phyloP scores from a whole-genome alignment of 2,888 invertebrate species.

The Aphodius granarius region DNA sequence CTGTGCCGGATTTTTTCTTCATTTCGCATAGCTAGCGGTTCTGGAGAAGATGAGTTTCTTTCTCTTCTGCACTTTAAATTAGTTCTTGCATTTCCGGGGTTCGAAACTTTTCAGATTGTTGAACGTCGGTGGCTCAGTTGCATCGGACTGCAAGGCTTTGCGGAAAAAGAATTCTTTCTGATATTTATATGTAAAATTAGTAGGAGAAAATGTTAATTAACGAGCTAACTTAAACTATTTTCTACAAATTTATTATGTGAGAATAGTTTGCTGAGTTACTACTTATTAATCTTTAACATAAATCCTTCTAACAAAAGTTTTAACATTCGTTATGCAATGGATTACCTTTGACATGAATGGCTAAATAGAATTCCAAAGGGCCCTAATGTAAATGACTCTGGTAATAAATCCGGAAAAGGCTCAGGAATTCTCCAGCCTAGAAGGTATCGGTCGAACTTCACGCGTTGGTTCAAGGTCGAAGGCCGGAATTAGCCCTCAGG shows the following conservation, averaged over 20 bases:
- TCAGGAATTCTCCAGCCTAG: background rate
- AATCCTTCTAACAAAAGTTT: background rate
- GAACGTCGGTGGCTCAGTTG: background rate
- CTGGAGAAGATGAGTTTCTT: slow-evolving; percentile 9
- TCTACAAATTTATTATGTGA: too few species aligned
- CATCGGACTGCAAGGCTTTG: too few species aligned
- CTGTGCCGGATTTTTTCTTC: slow-evolving; percentile 11
- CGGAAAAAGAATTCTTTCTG: too few species aligned
- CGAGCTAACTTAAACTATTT: too few species aligned
- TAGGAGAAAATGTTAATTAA: too few species aligned
- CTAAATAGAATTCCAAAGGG: background rate
- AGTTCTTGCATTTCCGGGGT: slow-evolving; percentile 1
- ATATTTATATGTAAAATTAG: too few species aligned
- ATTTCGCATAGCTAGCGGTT: slow-evolving; percentile 10
- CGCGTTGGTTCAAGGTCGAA: background rate
- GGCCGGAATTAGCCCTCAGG: background rate
- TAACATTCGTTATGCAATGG: background rate
- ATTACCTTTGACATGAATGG: too few species aligned
- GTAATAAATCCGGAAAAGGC: background rate
- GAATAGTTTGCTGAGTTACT: too few species aligned
- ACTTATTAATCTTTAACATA: too few species aligned
- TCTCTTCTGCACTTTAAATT: slow-evolving; percentile 11
- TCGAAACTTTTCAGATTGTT: background rate
- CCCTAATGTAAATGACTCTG: background rate
- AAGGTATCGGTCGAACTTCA: background rate